Conservation (phyloP, 2,888 invertebrate genomes). For the Ichneumoninae sp. region DNA sequence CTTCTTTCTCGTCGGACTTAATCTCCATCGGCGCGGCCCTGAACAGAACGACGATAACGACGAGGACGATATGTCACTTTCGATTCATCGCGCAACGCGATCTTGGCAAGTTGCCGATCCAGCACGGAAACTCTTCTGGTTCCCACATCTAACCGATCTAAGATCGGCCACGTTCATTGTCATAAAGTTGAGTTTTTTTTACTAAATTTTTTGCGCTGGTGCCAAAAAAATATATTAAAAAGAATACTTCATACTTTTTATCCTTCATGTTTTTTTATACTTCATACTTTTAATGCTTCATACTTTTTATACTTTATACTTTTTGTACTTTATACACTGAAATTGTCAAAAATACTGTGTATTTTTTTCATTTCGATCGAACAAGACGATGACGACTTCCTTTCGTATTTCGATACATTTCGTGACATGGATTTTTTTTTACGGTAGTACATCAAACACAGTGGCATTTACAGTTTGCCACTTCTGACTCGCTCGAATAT, state of each 20-base stretch:
- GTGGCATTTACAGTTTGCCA: not conserved
- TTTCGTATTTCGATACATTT: not conserved
- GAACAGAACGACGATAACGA: not conserved
- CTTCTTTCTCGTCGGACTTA: constrained; percentile 3
- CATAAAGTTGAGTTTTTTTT: not conserved
- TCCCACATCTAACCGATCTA: constrained; percentile 5
- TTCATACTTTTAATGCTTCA: no score
- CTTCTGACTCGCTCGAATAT: not conserved
- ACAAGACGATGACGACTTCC: no score
- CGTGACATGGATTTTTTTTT: not conserved
- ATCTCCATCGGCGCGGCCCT: constrained; percentile 5
- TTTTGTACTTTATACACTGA: no score
- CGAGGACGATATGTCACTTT: constrained; percentile 23
- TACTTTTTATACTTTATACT: no score
- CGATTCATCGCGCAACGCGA: constrained; percentile 11
- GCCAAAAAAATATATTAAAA: not conserved
- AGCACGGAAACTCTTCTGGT: constrained; percentile 4
- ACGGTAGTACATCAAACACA: not conserved
- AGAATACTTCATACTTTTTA: no score
- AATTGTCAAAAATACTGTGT: no score
- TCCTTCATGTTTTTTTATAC: no score
- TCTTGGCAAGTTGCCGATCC: not conserved
- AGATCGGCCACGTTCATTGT: not conserved
- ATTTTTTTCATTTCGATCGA: no score
- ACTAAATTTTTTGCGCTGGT: not conserved